Evolutionary conservation across 35 echinoderm and acorn worm genomes (phyloP).

Genomic region (Hemicentrotus pulcherrimus): DNA sequence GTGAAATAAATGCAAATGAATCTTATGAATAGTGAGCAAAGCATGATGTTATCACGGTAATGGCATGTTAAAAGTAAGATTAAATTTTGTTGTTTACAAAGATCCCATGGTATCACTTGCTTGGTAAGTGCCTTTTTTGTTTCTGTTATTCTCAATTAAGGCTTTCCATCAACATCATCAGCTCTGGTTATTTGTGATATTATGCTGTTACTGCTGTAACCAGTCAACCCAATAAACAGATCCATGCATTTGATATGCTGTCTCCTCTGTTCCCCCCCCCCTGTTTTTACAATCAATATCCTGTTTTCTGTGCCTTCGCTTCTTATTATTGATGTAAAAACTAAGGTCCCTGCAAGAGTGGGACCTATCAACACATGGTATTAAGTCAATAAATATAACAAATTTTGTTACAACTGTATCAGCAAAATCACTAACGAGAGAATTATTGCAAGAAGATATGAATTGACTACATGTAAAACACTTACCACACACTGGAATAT

Average conservation of each 20-base stretch:
- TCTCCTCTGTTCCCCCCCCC: not conserved
- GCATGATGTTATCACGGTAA: not conserved
- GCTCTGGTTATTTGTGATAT: not conserved
- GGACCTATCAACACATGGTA: too few relatives aligned
- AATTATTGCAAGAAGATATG: not conserved
- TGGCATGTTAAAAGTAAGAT: too few relatives aligned
- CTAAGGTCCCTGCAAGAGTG: too few relatives aligned
- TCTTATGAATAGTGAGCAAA: conserved; percentile 37
- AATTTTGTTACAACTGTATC: too few relatives aligned
- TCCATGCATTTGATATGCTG: not conserved
- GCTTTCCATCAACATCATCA: not conserved
- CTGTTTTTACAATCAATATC: too few relatives aligned
- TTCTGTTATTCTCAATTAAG: not conserved
- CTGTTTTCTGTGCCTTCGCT: too few relatives aligned
- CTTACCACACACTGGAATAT: conserved; percentile 76
- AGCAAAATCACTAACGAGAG: too few relatives aligned
- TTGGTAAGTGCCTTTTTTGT: not conserved
- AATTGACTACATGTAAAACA: not conserved
- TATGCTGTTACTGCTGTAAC: not conserved
- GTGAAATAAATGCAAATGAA: not conserved
- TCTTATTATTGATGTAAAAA: too few relatives aligned
- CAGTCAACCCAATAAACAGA: too few relatives aligned
- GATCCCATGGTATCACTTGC: too few relatives aligned
- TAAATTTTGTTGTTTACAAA: too few relatives aligned
- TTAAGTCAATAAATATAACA: too few relatives aligned